These are phyloP conservation scores for Machaerirhynchus nigripectus DNA, from an alignment of 2,113 vertebrate genomes.

Conservation along the genomic window DNA sequence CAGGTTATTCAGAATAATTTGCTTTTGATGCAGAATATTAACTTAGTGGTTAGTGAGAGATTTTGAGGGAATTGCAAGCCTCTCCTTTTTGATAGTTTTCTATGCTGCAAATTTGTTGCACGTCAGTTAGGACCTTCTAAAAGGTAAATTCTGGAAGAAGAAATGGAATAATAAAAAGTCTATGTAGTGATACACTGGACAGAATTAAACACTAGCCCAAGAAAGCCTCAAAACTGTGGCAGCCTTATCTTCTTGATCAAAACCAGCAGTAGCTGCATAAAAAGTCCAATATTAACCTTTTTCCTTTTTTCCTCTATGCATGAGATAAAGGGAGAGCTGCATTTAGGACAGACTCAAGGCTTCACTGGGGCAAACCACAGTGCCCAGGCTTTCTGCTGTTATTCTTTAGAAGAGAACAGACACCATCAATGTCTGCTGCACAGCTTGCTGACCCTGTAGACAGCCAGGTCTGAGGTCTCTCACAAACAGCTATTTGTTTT, in stretches of 20 bases:
- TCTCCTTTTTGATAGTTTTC: slow-evolving; percentile 10
- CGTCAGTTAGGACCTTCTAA: not conserved
- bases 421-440: not conserved
- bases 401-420: not conserved
- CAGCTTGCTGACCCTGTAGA: not conserved
- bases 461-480: not conserved
- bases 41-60: slow-evolving; percentile 65
- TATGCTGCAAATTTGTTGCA: not conserved
- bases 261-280: not conserved
- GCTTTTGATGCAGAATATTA: slow-evolving; percentile 38
- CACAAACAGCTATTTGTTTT: slow-evolving; percentile 15
- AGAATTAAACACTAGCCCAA: not conserved
- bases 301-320: not conserved
- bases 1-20: slow-evolving; percentile 26
- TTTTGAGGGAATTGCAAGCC: slow-evolving; percentile 22
- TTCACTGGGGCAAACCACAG: not conserved
- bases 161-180: not conserved
- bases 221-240: not conserved
- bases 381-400: not conserved
- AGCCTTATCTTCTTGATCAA: not conserved
- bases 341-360: not conserved
- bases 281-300: not conserved
- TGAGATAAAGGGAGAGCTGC: not conserved
- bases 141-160: not conserved
- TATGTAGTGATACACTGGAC: not conserved